A percentile compares a stretch with the other conserved stretches of the same genome.
Conservation (phyloP, 2,797 vertebrate species). For the Pseudomugil gertrudae region DNA sequence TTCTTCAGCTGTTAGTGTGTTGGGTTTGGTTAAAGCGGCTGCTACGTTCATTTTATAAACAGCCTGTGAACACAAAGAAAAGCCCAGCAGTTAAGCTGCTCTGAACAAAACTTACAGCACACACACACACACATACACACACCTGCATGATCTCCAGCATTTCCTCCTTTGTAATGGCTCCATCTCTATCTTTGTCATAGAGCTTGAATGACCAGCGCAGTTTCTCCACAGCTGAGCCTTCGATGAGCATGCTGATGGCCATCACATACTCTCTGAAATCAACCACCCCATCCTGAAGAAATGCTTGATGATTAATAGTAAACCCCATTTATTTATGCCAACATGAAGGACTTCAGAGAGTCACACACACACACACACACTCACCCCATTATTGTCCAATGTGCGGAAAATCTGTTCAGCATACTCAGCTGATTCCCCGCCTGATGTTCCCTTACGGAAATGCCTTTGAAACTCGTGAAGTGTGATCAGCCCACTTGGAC, state of each 20-base stretch:
- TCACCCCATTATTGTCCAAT: slow-evolving; percentile 74
- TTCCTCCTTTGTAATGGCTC: slow-evolving; percentile 71
- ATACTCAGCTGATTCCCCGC: slow-evolving; percentile 72
- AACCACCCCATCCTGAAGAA: slow-evolving; percentile 70
- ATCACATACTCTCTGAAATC: slow-evolving; percentile 82
- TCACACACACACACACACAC: not conserved
- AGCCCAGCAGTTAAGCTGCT: not conserved
- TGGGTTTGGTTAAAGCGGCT: slow-evolving; percentile 69
- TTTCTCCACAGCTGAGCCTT: slow-evolving; percentile 76
- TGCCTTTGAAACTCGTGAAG: slow-evolving; percentile 78
- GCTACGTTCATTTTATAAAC: slow-evolving; percentile 81
- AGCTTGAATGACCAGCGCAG: slow-evolving; percentile 82
- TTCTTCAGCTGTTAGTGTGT: slow-evolving; percentile 78
- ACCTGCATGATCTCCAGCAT: slow-evolving; percentile 83
- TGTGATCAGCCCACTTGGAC: slow-evolving; percentile 75
- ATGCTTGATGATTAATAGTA: not conserved
- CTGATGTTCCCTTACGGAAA: slow-evolving; percentile 78
- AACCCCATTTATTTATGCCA: not conserved
- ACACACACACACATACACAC: no score
- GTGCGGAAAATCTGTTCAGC: slow-evolving; percentile 78
- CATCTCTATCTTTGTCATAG: slow-evolving; percentile 77
- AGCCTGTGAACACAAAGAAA: slow-evolving; percentile 62
- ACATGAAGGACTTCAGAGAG: no score
- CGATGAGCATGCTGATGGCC: slow-evolving; percentile 75
- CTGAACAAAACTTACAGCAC: no score